Conservation (phyloP, 2,888 invertebrate genomes). For the Lordiphosa fenestrarum region DNA sequence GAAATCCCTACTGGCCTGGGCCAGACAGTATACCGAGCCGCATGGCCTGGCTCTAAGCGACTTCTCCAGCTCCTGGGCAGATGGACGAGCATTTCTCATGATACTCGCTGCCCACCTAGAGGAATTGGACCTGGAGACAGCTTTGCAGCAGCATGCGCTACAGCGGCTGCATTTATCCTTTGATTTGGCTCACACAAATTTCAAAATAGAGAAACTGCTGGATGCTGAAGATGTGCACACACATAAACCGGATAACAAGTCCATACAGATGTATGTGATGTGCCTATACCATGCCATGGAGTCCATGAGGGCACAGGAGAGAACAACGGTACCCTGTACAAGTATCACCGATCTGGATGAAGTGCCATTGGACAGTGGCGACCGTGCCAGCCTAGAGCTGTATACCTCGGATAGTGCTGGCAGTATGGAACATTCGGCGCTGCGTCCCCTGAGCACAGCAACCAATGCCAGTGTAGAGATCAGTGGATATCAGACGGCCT, state of each 20-base stretch:
- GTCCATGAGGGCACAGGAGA: slow-evolving; percentile 57
- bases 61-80: slow-evolving; percentile 93
- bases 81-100: slow-evolving; percentile 93
- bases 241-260: slow-evolving; percentile 94
- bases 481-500: slow-evolving; percentile 90
- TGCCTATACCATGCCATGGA: slow-evolving; percentile 90
- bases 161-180: slow-evolving; percentile 85
- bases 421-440: slow-evolving; percentile 72
- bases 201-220: slow-evolving; percentile 90
- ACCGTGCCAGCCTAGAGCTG: slow-evolving; percentile 53
- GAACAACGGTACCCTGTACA: slow-evolving; percentile 53
- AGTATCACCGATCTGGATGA: slow-evolving; percentile 79
- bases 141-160: slow-evolving; percentile 82
- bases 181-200: slow-evolving; percentile 87
- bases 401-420: slow-evolving; percentile 63
- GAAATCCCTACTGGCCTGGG: slow-evolving; percentile 92
- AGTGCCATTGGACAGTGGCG: slow-evolving; percentile 75
- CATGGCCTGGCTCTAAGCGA: slow-evolving; percentile 84
- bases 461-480: slow-evolving; percentile 88
- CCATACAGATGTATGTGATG: slow-evolving; percentile 97
- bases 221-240: slow-evolving; percentile 96
- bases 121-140: slow-evolving; percentile 80
- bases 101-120: slow-evolving; percentile 83
- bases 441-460: slow-evolving; percentile 85
- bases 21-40: slow-evolving; percentile 86